Evolutionary conservation across 2,888 invertebrate species (phyloP), one percentile per base, ranked within the genome.

Genomic region (Phragmatobia fuliginosa): DNA sequence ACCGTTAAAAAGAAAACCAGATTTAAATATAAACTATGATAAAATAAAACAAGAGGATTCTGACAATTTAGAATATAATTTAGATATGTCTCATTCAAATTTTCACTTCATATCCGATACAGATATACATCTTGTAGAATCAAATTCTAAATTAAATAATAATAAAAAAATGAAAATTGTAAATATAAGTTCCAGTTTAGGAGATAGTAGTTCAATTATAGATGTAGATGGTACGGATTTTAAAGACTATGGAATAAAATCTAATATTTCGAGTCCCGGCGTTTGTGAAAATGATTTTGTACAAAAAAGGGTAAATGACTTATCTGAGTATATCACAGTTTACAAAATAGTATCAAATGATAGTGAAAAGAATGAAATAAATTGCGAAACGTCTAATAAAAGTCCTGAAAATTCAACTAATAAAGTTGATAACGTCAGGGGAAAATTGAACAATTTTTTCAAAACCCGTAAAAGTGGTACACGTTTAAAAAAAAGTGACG

Each of bases 391-490:
- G 31, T 52, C 58, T 28, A 4, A 5, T 16, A 73, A 73, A 58
- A 4, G 25, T 1, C 1, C 49, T 1, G 72, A 70, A 28, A 72
- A 45, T 58, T n/a, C n/a, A 1, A 71, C 32, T n/a, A 70, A 67
- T 33, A 79, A 77, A 70, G 7, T 75, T 18, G 77, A 76, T 4
- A 64, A 67, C 0, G 65, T 61, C 0, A 59, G 45, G 31, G 78
- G 74, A 0, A 74, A 80, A 68, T 31, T 82, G 0, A 81, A 86
- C 31, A 70, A 73, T 31, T 87, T 88, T 66, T 87, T 82, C 58
- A 88, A 85, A 73, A 85, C 87, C 52, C 82, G 84, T 59, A 88
- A 86, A 74, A 77, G 49, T 16, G 80, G 68, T 21, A 77, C 75
- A 4, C 77, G 82, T 1, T 72, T 67, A 16, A 76, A 75, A 63